Evolutionary conservation across 2,113 vertebrate genomes (phyloP).

Genomic region (Podocnemis expansa): DNA sequence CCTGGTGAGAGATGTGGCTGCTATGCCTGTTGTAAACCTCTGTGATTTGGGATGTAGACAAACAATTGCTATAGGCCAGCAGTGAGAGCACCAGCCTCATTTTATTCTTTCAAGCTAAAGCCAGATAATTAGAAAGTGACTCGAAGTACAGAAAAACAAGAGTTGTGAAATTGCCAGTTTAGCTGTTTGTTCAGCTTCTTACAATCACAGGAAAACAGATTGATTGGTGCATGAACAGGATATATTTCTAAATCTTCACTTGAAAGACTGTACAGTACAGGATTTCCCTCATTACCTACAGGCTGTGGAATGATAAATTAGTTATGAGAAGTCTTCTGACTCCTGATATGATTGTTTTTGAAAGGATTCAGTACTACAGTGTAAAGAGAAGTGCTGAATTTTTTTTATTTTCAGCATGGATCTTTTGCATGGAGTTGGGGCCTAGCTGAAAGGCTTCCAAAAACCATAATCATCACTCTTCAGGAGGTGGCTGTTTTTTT

Average conservation of each 20-base stretch:
- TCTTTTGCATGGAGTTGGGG: background rate
- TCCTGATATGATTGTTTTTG: constrained; percentile 30
- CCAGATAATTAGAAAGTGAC: background rate
- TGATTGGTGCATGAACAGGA: constrained; percentile 27
- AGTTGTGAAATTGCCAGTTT: background rate
- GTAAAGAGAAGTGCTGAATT: background rate
- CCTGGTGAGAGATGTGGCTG: background rate
- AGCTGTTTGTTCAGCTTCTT: constrained; percentile 19
- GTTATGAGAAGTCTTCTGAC: constrained; percentile 46
- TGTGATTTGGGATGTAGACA: background rate
- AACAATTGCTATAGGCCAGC: background rate
- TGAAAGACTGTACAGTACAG: constrained; percentile 39
- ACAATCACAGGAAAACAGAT: constrained; percentile 53
- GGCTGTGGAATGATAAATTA: background rate
- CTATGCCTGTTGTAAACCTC: background rate
- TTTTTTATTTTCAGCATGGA: background rate
- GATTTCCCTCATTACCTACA: constrained; percentile 39
- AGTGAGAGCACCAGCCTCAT: background rate
- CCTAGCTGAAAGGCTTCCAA: background rate
- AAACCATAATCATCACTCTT: background rate
- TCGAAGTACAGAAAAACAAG: background rate
- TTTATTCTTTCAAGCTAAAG: background rate
- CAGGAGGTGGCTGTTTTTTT: too few relatives aligned
- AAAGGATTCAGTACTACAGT: background rate
- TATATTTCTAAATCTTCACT: constrained; percentile 14